Evolutionary conservation across 2,113 vertebrate species (phyloP), one percentile per base, ranked within the genome.

Genomic region (Paramisgurnus dabryanus): DNA sequence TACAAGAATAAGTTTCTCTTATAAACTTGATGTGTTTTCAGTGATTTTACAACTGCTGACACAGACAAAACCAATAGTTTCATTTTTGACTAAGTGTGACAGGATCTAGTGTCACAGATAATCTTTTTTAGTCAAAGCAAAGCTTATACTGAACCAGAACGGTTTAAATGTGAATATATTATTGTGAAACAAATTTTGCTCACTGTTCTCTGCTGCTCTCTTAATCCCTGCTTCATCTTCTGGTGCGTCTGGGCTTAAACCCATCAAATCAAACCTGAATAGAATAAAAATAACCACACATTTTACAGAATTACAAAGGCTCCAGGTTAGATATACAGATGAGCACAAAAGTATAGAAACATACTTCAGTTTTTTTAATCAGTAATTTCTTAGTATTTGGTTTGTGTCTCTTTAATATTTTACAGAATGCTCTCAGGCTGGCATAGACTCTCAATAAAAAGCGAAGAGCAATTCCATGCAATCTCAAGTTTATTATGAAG

Each of bases 221-320:
- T 99, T 98, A 88, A 99, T 99, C 67, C 97, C 98, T 82, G 91
- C 91, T 88, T 99, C 98, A 1, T 99, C 98, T 87, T 99, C 97
- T 0, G 93, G 95, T 9, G 93, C 92, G 2, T 98, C 95, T 0
- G 96, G 97, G 89, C 90, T 96, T 81, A 99, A 88, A 0, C 98
- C 97, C 93, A 95, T 97, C 85, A 99, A 91, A 85, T 99, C 97
- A 90, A 99, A 99, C 98, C 98, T 99, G 80, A 50, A 73, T 10
- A 53, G 13, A 67, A 10, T 64, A 4, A 63, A 50, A 27, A 80
- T 80, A 9, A 22, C 58, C 18, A 13, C 17, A 47, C 17, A 60
- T 13, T 49, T 9, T 7, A 34, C 9, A 63, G 53, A 61, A 65
- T 68, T 40, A 43, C 13, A 47, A 0, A 45, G 43, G 45, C 9